phyloP scores from a whole-genome alignment of 2,797 vertebrate species.

The Poeciliopsis infans region DNA sequence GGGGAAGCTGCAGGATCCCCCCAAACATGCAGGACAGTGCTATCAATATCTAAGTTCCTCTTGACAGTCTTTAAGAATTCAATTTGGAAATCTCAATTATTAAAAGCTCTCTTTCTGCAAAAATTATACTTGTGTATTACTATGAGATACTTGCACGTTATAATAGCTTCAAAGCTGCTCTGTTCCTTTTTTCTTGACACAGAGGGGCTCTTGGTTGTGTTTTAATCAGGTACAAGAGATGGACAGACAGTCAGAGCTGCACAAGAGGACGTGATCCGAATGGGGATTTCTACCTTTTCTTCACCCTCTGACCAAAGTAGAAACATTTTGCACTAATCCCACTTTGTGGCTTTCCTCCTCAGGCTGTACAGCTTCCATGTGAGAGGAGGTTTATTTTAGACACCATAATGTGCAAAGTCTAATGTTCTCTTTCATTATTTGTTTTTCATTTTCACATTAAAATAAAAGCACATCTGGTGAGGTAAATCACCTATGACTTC shows the following conservation, averaged over 20 bases:
- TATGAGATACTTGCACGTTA: neutral
- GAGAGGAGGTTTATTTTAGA: constrained; percentile 1
- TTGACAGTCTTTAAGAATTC: neutral
- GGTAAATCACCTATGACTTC: constrained; percentile 44
- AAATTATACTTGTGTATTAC: neutral
- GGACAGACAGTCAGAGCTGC: constrained; percentile 45
- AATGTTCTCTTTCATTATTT: neutral
- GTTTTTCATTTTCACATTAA: constrained; percentile 1
- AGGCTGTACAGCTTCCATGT: neutral
- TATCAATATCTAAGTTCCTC: neutral
- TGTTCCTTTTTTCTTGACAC: constrained; percentile 1
- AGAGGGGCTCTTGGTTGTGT: constrained; percentile 36
- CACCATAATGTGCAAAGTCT: neutral
- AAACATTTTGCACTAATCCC: constrained; percentile 12
- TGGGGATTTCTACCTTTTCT: constrained; percentile 52
- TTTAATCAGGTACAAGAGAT: constrained; percentile 62
- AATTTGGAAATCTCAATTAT: neutral
- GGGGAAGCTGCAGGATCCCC: neutral
- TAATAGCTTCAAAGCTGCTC: constrained; percentile 7
- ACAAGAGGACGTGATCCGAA: constrained; percentile 60
- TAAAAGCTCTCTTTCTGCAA: neutral
- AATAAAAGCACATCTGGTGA: constrained; percentile 9
- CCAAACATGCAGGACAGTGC: neutral
- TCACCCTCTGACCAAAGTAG: constrained; percentile 22
- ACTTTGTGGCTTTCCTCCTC: neutral